phyloP scores from a whole-genome alignment of 2,113 vertebrate genomes.

The Syngnathus floridae region DNA sequence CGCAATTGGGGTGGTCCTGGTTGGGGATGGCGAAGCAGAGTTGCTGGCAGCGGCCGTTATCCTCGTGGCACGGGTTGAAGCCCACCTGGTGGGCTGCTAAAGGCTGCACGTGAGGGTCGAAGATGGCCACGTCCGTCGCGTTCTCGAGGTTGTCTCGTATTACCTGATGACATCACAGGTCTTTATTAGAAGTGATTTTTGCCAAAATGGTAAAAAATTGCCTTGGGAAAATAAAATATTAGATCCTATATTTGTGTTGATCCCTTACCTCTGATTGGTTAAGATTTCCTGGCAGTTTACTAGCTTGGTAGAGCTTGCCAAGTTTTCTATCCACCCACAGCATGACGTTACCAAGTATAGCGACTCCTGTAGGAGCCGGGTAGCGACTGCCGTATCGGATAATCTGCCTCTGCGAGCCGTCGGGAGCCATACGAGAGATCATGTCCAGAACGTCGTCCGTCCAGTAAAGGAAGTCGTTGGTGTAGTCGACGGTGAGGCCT shows the following conservation, averaged over 20 bases:
- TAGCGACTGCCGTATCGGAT: conserved; percentile 83
- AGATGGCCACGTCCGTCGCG: conserved; percentile 79
- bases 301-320: conserved; percentile 84
- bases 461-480: conserved; percentile 82
- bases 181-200: neutral
- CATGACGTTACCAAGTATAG: conserved; percentile 80
- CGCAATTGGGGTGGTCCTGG: conserved; percentile 70
- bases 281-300: conserved; percentile 77
- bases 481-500: conserved; percentile 82
- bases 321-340: conserved; percentile 91
- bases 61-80: conserved; percentile 81
- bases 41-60: conserved; percentile 84
- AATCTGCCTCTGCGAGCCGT: conserved; percentile 77
- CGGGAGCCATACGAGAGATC: conserved; percentile 77
- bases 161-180: conserved; percentile 45
- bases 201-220: no score
- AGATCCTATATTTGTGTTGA: neutral
- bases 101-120: conserved; percentile 74
- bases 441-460: conserved; percentile 87
- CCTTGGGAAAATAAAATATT: no score
- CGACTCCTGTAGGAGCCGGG: conserved; percentile 81
- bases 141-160: conserved; percentile 80
- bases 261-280: conserved; percentile 67
- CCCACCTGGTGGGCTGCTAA: conserved; percentile 72
- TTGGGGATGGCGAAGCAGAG: conserved; percentile 84